Percentiles rank a stretch among this genome's conserved stretches.
phyloP scores from a whole-genome alignment of 1,140 invertebrate genomes.

The Uloborus diversus region DNA sequence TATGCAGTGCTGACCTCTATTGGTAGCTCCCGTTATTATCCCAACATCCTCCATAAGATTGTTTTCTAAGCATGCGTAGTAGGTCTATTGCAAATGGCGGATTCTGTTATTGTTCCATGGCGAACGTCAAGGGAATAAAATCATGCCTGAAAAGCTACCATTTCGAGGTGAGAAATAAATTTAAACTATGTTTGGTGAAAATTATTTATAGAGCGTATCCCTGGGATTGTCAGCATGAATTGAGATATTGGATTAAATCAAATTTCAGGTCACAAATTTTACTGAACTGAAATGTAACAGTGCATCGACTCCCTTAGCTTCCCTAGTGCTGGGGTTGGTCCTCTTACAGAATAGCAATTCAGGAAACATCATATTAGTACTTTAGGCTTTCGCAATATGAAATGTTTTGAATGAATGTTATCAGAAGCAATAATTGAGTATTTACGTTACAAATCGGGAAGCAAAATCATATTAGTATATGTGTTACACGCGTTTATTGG shows the following conservation, averaged over 20 bases:
- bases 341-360: conserved; percentile 42
- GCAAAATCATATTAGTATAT: too few relatives aligned
- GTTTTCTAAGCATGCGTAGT: conserved; percentile 73
- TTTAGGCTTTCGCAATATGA: conserved; percentile 3
- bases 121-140: conserved; percentile 73
- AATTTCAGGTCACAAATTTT: conserved; percentile 9
- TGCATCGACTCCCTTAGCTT: conserved; percentile 55
- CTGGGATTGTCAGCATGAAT: neutral
- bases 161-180: conserved; percentile 67
- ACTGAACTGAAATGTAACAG: conserved; percentile 50
- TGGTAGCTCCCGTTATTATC: conserved; percentile 36
- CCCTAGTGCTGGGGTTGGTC: conserved; percentile 51
- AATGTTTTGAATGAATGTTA: too few relatives aligned
- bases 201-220: neutral
- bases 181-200: conserved; percentile 10
- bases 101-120: conserved; percentile 80
- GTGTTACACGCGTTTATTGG: conserved; percentile 32
- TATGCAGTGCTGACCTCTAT: conserved; percentile 52
- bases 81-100: conserved; percentile 78
- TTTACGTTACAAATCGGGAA: too few relatives aligned
- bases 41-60: conserved; percentile 63
- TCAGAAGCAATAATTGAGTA: too few relatives aligned
- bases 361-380: conserved; percentile 40
- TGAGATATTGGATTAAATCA: neutral
- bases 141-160: conserved; percentile 71